phyloP scores from a whole-genome alignment of 2,113 vertebrate species.

The Scomber scombrus region DNA sequence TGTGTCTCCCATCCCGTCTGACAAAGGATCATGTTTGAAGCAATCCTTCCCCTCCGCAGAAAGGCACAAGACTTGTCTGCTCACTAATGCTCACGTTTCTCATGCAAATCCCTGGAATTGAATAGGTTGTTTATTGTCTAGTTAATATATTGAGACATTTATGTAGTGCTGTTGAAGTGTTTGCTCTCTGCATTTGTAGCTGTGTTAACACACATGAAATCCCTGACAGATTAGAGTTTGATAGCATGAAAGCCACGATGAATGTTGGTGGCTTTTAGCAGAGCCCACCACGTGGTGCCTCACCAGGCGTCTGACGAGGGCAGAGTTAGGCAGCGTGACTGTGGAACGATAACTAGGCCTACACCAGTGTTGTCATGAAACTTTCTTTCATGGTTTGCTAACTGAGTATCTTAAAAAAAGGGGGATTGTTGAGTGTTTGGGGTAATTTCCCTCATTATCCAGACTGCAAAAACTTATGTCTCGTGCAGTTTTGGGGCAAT shows the following conservation, averaged over 20 bases:
- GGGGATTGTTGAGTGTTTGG: no score
- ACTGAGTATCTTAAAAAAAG: not conserved
- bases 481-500: not conserved
- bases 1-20: conserved; percentile 70
- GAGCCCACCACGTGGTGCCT: conserved; percentile 51
- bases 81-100: conserved; percentile 82
- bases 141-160: conserved; percentile 83
- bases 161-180: conserved; percentile 81
- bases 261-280: conserved; percentile 72
- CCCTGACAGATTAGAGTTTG: conserved; percentile 83
- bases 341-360: conserved; percentile 42
- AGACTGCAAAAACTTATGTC: not conserved
- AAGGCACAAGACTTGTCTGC: conserved; percentile 68
- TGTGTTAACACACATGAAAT: conserved; percentile 85
- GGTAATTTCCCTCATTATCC: not conserved
- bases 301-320: conserved; percentile 29
- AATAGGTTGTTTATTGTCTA: conserved; percentile 85
- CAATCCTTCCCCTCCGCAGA: conserved; percentile 69
- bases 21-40: conserved; percentile 82
- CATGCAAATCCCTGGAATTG: conserved; percentile 85
- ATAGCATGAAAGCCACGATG: conserved; percentile 78
- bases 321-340: conserved; percentile 40
- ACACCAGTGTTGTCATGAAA: conserved; percentile 44
- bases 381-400: not conserved
- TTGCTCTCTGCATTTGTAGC: conserved; percentile 77